These are phyloP conservation scores for Eupeodes luniger DNA, from an alignment of 2,888 invertebrate genomes.

Conservation along the genomic window DNA sequence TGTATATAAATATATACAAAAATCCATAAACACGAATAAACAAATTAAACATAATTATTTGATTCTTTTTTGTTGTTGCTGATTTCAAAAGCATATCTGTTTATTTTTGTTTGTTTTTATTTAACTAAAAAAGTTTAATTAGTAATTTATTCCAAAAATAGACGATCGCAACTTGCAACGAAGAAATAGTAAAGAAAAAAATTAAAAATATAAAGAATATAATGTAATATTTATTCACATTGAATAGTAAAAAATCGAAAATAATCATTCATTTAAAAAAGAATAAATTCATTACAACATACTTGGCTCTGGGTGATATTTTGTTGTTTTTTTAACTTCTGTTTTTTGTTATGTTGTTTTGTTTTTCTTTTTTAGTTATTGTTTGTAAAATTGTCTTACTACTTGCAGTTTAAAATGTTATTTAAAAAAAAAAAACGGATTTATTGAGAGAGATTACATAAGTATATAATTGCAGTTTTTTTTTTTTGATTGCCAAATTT, in stretches of 20 bases:
- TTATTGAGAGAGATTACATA: slow-evolving; percentile 24
- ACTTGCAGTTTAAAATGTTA: slow-evolving; percentile 14
- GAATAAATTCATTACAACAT: neutral
- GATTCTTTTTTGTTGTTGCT: slow-evolving; percentile 26
- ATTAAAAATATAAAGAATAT: neutral
- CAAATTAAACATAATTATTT: slow-evolving; percentile 25
- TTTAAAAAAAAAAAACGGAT: neutral
- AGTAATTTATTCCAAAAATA: slow-evolving; percentile 4
- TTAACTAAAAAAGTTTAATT: neutral
- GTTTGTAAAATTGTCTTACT: slow-evolving; percentile 70
- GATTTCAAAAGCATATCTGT: neutral
- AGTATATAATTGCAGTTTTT: neutral
- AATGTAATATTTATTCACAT: slow-evolving; percentile 45
- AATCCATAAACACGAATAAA: slow-evolving; percentile 38
- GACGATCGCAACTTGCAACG: slow-evolving; percentile 49
- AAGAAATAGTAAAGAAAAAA: slow-evolving; percentile 47
- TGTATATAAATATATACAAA: slow-evolving; percentile 4
- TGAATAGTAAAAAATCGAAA: slow-evolving; percentile 48
- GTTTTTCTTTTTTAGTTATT: slow-evolving; percentile 33
- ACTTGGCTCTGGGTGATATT: slow-evolving; percentile 3
- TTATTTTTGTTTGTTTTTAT: neutral
- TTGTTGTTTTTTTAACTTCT: slow-evolving; percentile 8
- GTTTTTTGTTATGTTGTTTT: slow-evolving; percentile 15
- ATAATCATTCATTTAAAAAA: neutral
- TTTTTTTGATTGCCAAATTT: slow-evolving; percentile 7